Conservation (phyloP, 2,888 invertebrate species). For the Agrenia bidenticulata region DNA sequence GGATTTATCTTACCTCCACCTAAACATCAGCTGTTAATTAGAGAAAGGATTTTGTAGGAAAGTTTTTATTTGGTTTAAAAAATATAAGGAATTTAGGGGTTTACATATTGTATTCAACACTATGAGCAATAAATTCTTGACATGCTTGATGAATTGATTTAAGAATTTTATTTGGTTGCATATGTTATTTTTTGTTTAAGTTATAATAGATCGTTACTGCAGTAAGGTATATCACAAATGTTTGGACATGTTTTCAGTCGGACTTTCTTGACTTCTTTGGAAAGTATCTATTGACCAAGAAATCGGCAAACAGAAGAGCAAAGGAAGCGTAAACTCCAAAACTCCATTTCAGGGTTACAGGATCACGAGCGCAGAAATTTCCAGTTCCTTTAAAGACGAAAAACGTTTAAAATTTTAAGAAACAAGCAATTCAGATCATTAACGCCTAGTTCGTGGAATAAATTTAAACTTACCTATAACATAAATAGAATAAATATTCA, state of each 20-base stretch:
- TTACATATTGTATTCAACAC: too few species aligned
- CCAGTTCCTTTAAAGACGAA: slow-evolving; percentile 4
- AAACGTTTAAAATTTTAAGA: too few species aligned
- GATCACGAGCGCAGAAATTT: slow-evolving; percentile 1
- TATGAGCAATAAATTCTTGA: too few species aligned
- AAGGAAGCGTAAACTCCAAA: slow-evolving; percentile 36
- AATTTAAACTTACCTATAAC: slow-evolving; percentile 39
- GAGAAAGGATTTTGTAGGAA: too few species aligned
- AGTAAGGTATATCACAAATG: background rate
- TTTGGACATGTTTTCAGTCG: too few species aligned
- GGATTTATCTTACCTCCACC: slow-evolving; percentile 49
- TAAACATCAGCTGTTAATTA: slow-evolving; percentile 44
- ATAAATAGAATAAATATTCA: slow-evolving; percentile 62
- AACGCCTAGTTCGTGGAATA: background rate
- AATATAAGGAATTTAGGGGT: too few species aligned
- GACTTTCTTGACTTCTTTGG: slow-evolving; percentile 13
- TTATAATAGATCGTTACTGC: background rate
- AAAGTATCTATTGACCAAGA: slow-evolving; percentile 39
- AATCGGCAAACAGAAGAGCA: slow-evolving; percentile 37
- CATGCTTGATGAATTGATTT: too few species aligned
- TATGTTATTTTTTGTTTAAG: too few species aligned
- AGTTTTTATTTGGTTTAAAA: too few species aligned
- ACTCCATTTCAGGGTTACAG: slow-evolving; percentile 25
- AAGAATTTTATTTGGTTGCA: too few species aligned
- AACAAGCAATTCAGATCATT: too few species aligned